Evolutionary conservation across 2,888 invertebrate genomes (phyloP).

Genomic region (Ophonus ardosiacus): DNA sequence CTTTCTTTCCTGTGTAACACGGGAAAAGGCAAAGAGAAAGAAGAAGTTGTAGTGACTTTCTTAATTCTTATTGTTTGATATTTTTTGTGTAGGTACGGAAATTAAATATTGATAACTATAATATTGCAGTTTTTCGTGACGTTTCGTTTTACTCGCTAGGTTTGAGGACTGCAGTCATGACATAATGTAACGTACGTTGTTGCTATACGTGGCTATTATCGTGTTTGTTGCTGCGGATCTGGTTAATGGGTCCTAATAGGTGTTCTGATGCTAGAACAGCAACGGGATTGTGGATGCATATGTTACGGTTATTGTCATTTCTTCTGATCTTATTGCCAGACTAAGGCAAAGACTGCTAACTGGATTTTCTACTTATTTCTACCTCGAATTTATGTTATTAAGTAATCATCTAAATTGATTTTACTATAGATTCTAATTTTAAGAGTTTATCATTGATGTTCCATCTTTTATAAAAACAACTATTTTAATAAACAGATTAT

Average conservation of each 20-base stretch:
- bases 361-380: neutral
- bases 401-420: neutral
- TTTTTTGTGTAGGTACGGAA: too few species aligned
- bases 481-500: neutral
- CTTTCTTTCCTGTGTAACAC: too few species aligned
- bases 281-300: constrained; percentile 24
- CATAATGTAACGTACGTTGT: constrained; percentile 28
- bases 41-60: too few species aligned
- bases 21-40: too few species aligned
- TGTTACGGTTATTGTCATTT: constrained; percentile 23
- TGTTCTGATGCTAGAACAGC: constrained; percentile 12
- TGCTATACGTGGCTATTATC: constrained; percentile 42
- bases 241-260: constrained; percentile 47
- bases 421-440: neutral
- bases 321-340: neutral
- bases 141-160: neutral
- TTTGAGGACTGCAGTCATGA: neutral
- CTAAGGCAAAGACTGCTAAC: neutral
- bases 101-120: too few species aligned
- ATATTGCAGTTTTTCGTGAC: too few species aligned
- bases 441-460: neutral
- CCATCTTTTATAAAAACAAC: neutral
- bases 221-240: constrained; percentile 42
- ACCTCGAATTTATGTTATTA: neutral
- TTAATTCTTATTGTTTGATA: too few species aligned